These are phyloP conservation scores for Aspiorhynchus laticeps DNA, from an alignment of 2,113 vertebrate genomes.

Conservation along the genomic window DNA sequence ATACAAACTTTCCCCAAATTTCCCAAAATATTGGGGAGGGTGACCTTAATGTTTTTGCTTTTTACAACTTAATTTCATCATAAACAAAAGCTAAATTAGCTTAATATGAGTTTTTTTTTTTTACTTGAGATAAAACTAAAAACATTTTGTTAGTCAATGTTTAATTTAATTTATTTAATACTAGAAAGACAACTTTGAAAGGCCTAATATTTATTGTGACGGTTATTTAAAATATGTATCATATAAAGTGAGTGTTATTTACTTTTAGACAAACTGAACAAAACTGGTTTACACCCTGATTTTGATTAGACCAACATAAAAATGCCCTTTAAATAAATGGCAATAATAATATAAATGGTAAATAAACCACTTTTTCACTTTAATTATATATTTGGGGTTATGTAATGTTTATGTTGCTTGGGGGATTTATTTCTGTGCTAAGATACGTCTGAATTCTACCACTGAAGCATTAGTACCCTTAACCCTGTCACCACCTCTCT, in stretches of 20 bases:
- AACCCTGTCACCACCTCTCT: not conserved
- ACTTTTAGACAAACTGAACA: not conserved
- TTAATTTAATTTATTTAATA: too few species aligned
- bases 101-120: not conserved
- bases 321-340: not conserved
- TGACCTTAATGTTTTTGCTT: not conserved
- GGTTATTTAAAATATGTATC: too few species aligned
- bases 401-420: not conserved
- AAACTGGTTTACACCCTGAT: not conserved
- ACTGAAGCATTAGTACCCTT: not conserved
- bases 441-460: not conserved
- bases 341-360: not conserved
- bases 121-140: too few species aligned
- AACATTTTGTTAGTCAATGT: too few species aligned
- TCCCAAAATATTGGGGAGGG: not conserved
- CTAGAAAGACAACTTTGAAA: not conserved
- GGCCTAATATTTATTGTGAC: not conserved
- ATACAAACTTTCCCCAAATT: not conserved
- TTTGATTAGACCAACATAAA: not conserved
- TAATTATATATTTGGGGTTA: not conserved
- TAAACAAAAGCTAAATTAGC: not conserved
- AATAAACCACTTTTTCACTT: not conserved
- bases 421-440: not conserved
- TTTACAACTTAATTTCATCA: not conserved
- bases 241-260: not conserved